Evolutionary conservation across 53 echinoderm and acorn worm species (phyloP).

Genomic region (Astropecten irregularis): DNA sequence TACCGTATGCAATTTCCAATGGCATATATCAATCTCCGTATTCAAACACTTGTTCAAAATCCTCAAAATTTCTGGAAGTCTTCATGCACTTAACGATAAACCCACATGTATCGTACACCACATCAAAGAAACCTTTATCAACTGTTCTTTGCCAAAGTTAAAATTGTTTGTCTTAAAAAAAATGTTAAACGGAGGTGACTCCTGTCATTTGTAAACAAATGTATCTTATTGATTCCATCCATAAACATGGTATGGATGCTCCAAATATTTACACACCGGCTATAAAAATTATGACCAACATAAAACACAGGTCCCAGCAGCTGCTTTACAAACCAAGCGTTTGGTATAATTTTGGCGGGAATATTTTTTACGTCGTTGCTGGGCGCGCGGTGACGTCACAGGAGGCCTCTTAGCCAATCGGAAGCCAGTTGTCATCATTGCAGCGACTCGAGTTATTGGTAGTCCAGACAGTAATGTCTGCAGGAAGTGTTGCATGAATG

Average conservation of each 20-base stretch:
- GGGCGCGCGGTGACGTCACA: neutral
- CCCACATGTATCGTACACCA: too few species aligned
- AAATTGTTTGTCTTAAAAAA: too few species aligned
- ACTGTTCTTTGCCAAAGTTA: too few species aligned
- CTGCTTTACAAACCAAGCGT: neutral
- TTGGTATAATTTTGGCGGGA: neutral
- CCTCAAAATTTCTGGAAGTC: too few species aligned
- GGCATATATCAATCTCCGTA: too few species aligned
- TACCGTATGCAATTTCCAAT: too few species aligned
- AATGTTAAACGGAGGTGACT: too few species aligned
- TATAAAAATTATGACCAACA: neutral
- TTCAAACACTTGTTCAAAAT: too few species aligned
- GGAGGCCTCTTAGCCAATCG: slow-evolving; percentile 4
- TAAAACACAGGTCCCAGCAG: neutral
- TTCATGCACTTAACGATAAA: too few species aligned
- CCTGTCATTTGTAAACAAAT: too few species aligned
- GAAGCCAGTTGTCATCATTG: slow-evolving; percentile 10
- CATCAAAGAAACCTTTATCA: too few species aligned
- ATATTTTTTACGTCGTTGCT: neutral
- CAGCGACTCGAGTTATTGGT: neutral
- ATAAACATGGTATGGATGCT: neutral
- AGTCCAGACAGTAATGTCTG: slow-evolving; percentile 1
- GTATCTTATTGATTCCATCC: too few species aligned
- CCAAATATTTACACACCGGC: neutral
- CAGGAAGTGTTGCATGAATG: neutral